These are phyloP conservation scores for Drosophila pallidifrons DNA, from an alignment of 1,140 invertebrate genomes.

Conservation along the genomic window DNA sequence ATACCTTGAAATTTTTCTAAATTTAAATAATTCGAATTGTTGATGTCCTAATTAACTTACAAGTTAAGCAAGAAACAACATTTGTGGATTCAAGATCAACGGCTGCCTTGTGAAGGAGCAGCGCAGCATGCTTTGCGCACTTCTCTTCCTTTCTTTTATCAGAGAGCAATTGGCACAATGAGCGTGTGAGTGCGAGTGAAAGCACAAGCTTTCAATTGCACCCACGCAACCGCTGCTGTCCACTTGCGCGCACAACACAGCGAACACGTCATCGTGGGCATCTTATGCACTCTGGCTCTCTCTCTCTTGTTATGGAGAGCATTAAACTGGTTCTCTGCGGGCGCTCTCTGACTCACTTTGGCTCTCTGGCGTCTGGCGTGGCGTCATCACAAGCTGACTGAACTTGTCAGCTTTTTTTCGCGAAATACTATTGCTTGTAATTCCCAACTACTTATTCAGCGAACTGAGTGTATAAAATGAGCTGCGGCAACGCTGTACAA, in stretches of 20 bases:
- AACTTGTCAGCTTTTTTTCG: not conserved
- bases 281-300: not conserved
- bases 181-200: too few species aligned
- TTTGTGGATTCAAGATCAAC: too few species aligned
- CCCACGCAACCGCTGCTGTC: not conserved
- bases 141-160: too few species aligned
- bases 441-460: slow-evolving; percentile 43
- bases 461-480: slow-evolving; percentile 20
- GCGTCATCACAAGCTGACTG: slow-evolving; percentile 5
- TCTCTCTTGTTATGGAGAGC: not conserved
- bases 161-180: too few species aligned
- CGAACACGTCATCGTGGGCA: not conserved
- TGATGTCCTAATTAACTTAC: too few species aligned
- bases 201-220: not conserved
- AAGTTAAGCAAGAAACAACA: too few species aligned
- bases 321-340: slow-evolving; percentile 5
- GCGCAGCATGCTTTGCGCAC: too few species aligned
- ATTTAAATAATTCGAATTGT: too few species aligned
- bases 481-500: too few species aligned
- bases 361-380: not conserved
- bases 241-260: too few species aligned
- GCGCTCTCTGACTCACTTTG: not conserved
- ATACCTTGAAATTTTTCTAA: too few species aligned
- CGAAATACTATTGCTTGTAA: slow-evolving; percentile 17
- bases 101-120: too few species aligned